Evolutionary conservation across 2,113 vertebrate genomes (phyloP).

Genomic region (Morphnarchus princeps): DNA sequence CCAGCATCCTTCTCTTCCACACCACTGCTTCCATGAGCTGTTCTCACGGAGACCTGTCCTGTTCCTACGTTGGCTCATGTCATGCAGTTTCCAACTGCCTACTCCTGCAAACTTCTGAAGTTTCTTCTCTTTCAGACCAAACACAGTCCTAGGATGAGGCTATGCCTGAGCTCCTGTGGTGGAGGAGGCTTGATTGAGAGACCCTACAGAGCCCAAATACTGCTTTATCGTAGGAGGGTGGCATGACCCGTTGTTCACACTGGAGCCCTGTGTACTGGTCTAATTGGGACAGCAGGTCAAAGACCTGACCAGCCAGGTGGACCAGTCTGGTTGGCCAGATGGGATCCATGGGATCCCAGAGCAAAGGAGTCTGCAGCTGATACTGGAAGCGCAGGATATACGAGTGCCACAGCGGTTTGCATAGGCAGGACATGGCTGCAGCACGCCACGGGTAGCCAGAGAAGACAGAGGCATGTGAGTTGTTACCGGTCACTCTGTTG

Average conservation of each 20-base stretch:
- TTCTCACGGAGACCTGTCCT: background rate
- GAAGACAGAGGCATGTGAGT: background rate
- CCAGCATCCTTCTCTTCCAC: background rate
- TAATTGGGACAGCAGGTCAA: background rate
- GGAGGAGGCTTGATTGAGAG: background rate
- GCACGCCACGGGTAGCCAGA: background rate
- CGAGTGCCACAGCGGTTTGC: fast-evolving
- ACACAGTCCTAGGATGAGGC: background rate
- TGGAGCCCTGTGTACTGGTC: background rate
- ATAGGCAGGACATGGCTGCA: background rate
- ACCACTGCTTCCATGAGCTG: background rate
- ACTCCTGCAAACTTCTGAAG: background rate
- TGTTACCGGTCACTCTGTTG: background rate
- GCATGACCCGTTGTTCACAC: background rate
- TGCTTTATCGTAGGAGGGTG: background rate
- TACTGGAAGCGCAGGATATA: background rate
- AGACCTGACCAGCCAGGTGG: background rate
- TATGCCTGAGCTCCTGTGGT: background rate
- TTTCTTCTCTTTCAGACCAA: background rate
- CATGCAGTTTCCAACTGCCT: background rate
- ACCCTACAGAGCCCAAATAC: background rate
- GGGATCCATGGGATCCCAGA: background rate
- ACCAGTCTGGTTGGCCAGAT: background rate
- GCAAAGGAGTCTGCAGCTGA: background rate
- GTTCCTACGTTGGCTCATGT: background rate